phyloP scores from a whole-genome alignment of 2,113 vertebrate species.

The Malaclemys terrapin region DNA sequence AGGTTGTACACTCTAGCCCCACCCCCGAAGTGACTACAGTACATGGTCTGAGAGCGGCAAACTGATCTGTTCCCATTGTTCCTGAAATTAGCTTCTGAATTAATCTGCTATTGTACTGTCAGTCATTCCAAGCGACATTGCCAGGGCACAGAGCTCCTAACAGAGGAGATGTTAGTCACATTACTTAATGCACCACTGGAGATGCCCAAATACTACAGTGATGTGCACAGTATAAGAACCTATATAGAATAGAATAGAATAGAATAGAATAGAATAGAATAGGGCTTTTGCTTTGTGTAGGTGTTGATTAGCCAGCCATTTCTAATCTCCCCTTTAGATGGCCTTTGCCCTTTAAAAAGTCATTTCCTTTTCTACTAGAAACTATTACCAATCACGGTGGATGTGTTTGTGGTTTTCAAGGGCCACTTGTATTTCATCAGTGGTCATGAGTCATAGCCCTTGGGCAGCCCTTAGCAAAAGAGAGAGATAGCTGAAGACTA shows the following conservation, averaged over 20 bases:
- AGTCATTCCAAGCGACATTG: background rate
- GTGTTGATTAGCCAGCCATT: background rate
- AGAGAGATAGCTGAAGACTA: background rate
- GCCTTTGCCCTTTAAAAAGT: background rate
- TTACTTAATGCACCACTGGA: background rate
- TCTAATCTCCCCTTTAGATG: background rate
- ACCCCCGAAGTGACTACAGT: background rate
- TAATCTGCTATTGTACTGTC: background rate
- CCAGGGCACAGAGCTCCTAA: background rate
- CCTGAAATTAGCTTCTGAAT: background rate
- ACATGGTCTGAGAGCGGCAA: background rate
- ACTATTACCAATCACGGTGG: background rate
- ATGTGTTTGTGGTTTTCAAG: slow-evolving; percentile 26
- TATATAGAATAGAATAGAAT: background rate
- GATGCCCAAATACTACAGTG: background rate
- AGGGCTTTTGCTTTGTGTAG: background rate
- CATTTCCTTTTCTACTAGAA: background rate
- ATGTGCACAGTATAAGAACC: background rate
- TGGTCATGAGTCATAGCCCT: background rate
- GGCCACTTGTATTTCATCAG: background rate
- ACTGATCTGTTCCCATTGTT: background rate
- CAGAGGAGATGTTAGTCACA: background rate
- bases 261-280: background rate
- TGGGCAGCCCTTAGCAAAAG: rapidly evolving
- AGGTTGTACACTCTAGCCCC: background rate